Evolutionary conservation across 2,797 vertebrate species (phyloP).

Genomic region (Melanotaenia parkinsoni): DNA sequence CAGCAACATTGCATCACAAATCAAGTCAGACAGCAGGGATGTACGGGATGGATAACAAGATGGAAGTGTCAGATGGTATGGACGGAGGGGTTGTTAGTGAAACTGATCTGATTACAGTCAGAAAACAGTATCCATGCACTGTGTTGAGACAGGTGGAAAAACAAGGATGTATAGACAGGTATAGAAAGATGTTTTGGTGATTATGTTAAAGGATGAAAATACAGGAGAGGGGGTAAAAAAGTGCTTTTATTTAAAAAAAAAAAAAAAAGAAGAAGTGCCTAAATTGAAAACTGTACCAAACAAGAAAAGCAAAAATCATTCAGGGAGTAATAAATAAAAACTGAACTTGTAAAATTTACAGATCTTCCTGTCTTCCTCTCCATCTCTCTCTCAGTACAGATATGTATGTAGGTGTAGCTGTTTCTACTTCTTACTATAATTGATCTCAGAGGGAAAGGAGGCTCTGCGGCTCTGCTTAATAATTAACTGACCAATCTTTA

Average conservation of each 20-base stretch:
- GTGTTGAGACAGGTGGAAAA: slow-evolving; percentile 5
- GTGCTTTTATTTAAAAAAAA: neutral
- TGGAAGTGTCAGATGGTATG: slow-evolving; percentile 34
- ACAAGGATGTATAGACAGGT: neutral
- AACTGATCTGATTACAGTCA: slow-evolving; percentile 23
- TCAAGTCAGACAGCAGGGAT: slow-evolving; percentile 44
- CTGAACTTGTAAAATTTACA: slow-evolving; percentile 46
- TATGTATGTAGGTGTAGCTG: slow-evolving; percentile 56
- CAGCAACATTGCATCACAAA: slow-evolving; percentile 56
- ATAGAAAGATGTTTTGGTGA: neutral
- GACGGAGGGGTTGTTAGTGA: slow-evolving; percentile 35
- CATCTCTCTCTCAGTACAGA: slow-evolving; percentile 32
- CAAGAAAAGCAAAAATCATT: slow-evolving; percentile 30
- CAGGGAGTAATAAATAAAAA: slow-evolving; percentile 39
- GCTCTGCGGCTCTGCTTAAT: slow-evolving; percentile 70
- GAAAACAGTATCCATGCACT: neutral
- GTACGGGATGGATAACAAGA: slow-evolving; percentile 30
- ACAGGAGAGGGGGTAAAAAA: slow-evolving; percentile 11
- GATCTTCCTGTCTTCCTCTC: slow-evolving; percentile 7
- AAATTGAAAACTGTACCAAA: slow-evolving; percentile 17
- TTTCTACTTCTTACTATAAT: slow-evolving; percentile 69
- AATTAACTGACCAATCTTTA: slow-evolving; percentile 78
- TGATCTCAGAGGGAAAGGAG: slow-evolving; percentile 77
- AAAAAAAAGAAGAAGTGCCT: neutral
- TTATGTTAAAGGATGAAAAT: neutral